Evolutionary conservation across 1,140 invertebrate species (phyloP), one percentile per base, ranked within the genome.

Genomic region (Brachionus koreanus): DNA sequence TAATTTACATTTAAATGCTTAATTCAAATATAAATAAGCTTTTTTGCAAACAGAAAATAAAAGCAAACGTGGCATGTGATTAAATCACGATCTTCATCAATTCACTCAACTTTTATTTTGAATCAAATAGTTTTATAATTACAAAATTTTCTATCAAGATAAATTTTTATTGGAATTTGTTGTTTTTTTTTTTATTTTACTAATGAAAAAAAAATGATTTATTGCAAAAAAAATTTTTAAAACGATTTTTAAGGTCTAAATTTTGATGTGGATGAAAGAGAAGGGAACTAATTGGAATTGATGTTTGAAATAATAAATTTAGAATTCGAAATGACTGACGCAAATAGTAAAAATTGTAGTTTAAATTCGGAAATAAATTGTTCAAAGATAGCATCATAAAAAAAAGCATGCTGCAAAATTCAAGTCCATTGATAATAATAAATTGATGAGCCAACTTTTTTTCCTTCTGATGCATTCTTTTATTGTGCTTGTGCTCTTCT

Each of bases 391-490:
- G n/a, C 39, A 74, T 46, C 69, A 74, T 74, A 29, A 74, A 74
- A 43, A 43, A 42, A 4, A 74, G 0, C 69, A 74, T 74, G 33
- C 69, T 74, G 10, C 39, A 25, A 46, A 74, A 74, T 29, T 74
- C 69, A 0, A 74, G 43, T 10, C 39, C 19, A 29, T 74, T 74
- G 6, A 74, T 74, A 4, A 74, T 25, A 4, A 74, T 46, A 33
- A 74, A 74, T 74, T 74, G 69, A 13, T 74, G 69, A 6, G 69
- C 69, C 6, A 74, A n/a, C 12, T 74, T 43, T 46, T 74, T 74
- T 46, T 74, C 69, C 46, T 74, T 74, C 43, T 74, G 43, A 19
- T 74, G 65, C 33, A 23, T 37, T 16, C 37, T 69, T 16, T 35
- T 33, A 39, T 69, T 13, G 9, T 16, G 16, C 19, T 69, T 69